A percentile compares a stretch with the other conserved stretches of the same genome.
These are phyloP conservation scores for Parnassius smintheus DNA, from an alignment of 2,888 invertebrate genomes.

Conservation along the genomic window DNA sequence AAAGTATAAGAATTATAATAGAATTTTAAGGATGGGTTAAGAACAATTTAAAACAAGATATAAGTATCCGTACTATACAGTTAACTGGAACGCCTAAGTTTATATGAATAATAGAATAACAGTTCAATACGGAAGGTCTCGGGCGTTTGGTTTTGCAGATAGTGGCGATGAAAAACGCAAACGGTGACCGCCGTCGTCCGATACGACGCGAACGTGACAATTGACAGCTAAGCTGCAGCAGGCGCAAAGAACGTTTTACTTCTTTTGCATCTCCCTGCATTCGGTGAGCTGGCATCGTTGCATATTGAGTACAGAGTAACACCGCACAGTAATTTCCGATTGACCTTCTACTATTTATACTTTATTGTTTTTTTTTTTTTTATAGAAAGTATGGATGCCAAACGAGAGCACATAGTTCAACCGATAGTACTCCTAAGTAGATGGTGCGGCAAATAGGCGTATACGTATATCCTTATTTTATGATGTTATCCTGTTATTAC, in stretches of 20 bases:
- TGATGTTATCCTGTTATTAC: no score
- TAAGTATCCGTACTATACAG: background rate
- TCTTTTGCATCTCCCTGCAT: constrained; percentile 59
- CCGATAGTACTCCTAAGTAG: no score
- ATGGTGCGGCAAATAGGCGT: no score
- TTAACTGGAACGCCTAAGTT: constrained; percentile 33
- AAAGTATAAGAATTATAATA: no score
- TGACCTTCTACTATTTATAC: no score
- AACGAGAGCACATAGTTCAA: no score
- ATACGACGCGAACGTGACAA: constrained; percentile 69
- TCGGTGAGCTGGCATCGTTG: constrained; percentile 17
- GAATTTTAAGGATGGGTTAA: no score
- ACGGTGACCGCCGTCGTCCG: constrained; percentile 47
- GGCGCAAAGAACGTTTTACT: constrained; percentile 63
- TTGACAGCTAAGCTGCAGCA: constrained; percentile 70
- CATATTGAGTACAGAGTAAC: constrained; percentile 7
- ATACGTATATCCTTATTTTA: no score
- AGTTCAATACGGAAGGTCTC: constrained; percentile 40
- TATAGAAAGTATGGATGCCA: no score
- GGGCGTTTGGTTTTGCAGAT: constrained; percentile 60
- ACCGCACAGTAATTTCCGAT: background rate
- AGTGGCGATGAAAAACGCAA: constrained; percentile 69
- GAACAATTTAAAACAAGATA: no score
- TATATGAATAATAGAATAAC: constrained; percentile 38
- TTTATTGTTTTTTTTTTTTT: no score